Conservation (phyloP, 1,140 invertebrate genomes). For the Conus betulinus region DNA sequence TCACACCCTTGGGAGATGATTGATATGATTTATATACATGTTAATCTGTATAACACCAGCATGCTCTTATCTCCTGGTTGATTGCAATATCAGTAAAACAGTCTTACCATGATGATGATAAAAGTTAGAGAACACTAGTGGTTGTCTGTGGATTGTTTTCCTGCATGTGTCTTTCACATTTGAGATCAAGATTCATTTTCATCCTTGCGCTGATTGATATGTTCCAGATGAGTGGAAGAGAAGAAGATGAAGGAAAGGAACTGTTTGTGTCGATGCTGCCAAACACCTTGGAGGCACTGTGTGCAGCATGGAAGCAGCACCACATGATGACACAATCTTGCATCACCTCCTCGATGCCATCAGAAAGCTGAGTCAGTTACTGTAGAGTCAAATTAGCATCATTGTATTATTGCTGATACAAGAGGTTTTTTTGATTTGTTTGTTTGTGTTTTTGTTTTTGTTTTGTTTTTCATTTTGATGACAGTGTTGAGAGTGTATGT, state of each 20-base stretch:
- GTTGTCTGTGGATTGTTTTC: no score
- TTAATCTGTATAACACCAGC: no score
- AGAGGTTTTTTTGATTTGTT: not conserved
- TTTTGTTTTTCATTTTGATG: not conserved
- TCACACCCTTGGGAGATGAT: no score
- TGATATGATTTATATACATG: no score
- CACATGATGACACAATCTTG: conserved; percentile 29
- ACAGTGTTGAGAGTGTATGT: not conserved
- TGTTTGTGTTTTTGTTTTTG: not conserved
- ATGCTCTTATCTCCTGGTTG: no score
- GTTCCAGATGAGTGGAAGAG: not conserved
- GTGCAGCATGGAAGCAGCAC: not conserved
- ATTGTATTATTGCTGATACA: not conserved
- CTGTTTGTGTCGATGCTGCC: not conserved
- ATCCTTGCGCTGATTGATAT: not conserved
- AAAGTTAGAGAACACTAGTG: no score
- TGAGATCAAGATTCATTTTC: no score
- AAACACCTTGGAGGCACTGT: conserved; percentile 25
- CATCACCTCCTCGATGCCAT: conserved; percentile 27
- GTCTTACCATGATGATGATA: no score
- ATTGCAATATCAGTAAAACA: no score
- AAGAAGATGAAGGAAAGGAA: not conserved
- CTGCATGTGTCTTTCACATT: no score
- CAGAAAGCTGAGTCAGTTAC: not conserved
- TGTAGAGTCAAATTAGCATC: not conserved